Conservation (phyloP, 2,113 vertebrate species). For the Cephalophus harveyi region DNA sequence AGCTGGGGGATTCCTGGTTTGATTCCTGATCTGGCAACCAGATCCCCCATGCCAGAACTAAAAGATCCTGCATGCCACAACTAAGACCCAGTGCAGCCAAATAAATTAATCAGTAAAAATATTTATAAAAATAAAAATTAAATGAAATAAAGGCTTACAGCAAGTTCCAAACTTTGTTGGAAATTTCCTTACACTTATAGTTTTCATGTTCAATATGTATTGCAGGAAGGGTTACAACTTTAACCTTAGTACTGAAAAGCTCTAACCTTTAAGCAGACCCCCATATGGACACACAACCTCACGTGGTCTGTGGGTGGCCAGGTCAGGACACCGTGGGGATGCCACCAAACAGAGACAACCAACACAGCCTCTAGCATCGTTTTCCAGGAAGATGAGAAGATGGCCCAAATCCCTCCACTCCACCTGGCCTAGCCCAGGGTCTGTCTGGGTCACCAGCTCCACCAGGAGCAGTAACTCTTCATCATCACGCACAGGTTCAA, state of each 20-base stretch:
- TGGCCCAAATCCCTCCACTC: background rate
- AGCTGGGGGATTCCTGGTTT: background rate
- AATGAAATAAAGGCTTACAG: background rate
- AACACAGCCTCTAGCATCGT: accelerated
- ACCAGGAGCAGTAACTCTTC: background rate
- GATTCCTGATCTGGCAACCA: background rate
- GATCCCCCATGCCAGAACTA: background rate
- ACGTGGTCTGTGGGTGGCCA: accelerated
- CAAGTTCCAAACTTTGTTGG: background rate
- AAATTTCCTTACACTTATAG: background rate
- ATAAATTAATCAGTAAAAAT: background rate
- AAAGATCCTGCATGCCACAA: background rate
- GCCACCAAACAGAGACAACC: too few relatives aligned
- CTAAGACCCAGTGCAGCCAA: background rate
- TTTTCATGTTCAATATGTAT: background rate
- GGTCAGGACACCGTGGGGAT: accelerated
- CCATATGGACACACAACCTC: accelerated
- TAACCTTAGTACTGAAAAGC: background rate
- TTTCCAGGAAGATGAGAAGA: background rate
- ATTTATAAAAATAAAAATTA: background rate
- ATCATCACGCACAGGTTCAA: background rate
- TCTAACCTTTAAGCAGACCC: background rate
- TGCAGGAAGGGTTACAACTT: background rate
- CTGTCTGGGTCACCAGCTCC: background rate
- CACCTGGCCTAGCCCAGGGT: background rate